Base-by-base conservation (phyloP, 2,797 vertebrate species). In the Synaphobranchus kaupii region DNA sequence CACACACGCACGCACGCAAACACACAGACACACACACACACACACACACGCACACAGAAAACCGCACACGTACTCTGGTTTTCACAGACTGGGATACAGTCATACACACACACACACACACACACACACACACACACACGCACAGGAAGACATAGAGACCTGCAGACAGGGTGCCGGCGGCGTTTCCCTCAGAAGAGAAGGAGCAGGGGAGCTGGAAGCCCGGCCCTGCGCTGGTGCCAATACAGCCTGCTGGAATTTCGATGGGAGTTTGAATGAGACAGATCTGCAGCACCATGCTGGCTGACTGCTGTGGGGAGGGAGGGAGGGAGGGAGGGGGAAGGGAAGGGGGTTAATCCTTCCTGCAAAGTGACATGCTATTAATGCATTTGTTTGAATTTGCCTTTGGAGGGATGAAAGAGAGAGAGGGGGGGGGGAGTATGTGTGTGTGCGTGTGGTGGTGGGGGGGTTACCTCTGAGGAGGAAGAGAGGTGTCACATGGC, bases 251-350 rank as follows among this genome's bases (percentile, higher is more conserved):
- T 81, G 78, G 82, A 83, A 83, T 83, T 83, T 83, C 82, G 47
- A 90, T 89, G 87, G 90, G 86, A 89, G 90, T 91, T 86, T 84
- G 90, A 92, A 90, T 90, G 85, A 90, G 88, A 90, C 83, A 88
- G 87, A 89, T 87, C 88, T 89, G 89, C 87, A 89, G 87, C 88
- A 86, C 89, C 88, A 89, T 86, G 88, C 89, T 85, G 89, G 82
- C 80, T 80, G 85, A 85, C 82, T 83, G 82, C 48, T 78, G 88
- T 90, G 86, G 89, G 86, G 52, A 85, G 89, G 82, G 78, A n/a
- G 13, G 48, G 48, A 47, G 39, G 76, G 76, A 22, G 34, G 28
- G 2, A 20, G 39, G 73, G 31, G 3, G 6, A 22, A 34, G 34
- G 76, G 20, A 25, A 47, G 48, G 82, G 82, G 47, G 47, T 83